A percentile compares a stretch with the other conserved stretches of the same genome.
Conservation (phyloP, 2,888 invertebrate genomes). For the Gisinianus flammeolus region DNA sequence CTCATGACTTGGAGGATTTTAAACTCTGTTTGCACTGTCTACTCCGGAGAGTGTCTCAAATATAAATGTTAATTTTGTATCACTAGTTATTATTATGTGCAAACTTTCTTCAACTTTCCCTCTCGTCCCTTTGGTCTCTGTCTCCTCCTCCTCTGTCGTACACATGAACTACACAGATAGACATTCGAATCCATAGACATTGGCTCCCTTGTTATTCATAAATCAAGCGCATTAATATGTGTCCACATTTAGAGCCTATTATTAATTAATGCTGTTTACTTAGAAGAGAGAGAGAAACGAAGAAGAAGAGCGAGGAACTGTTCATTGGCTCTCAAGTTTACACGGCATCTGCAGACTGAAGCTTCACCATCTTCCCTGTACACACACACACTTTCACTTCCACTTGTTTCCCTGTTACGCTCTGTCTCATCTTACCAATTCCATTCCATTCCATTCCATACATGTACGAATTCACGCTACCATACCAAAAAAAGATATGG, state of each 20-base stretch:
- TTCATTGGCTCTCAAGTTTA: no score
- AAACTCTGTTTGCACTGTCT: no score
- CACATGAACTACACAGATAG: background rate
- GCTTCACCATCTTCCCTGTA: no score
- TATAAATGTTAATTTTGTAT: slow-evolving; percentile 15
- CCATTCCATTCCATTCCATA: no score
- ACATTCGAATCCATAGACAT: background rate
- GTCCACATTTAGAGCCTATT: slow-evolving; percentile 38
- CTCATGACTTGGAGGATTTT: no score
- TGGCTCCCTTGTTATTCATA: slow-evolving; percentile 29
- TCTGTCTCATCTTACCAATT: no score
- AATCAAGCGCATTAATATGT: slow-evolving; percentile 40
- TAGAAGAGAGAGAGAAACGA: slow-evolving; percentile 15
- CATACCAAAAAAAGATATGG: no score
- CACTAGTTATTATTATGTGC: slow-evolving; percentile 27
- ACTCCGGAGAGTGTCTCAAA: background rate
- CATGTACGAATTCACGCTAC: no score
- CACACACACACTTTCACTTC: no score
- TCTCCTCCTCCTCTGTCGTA: background rate
- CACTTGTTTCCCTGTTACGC: no score
- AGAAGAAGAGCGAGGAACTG: no score
- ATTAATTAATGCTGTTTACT: slow-evolving; percentile 40
- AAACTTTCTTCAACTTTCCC: slow-evolving; percentile 11
- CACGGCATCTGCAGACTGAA: no score
- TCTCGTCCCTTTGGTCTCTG: background rate